phyloP scores from a whole-genome alignment of 2,113 vertebrate genomes.

The Sitta europaea region DNA sequence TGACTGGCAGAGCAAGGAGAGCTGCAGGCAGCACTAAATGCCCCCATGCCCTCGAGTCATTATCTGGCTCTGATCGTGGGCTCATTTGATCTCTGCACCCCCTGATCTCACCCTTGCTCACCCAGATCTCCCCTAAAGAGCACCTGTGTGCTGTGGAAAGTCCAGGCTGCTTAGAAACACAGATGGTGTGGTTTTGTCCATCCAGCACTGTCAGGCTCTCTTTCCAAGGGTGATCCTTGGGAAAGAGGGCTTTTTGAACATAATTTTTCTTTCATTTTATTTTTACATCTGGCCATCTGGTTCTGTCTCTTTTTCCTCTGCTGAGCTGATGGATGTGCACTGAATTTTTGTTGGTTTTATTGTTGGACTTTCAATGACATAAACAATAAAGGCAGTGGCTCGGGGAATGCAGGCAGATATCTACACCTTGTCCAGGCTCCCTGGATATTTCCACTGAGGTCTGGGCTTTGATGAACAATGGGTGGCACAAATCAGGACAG shows the following conservation, averaged over 20 bases:
- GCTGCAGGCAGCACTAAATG: not conserved
- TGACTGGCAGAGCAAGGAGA: not conserved
- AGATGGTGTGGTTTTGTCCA: not conserved
- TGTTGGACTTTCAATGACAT: not conserved
- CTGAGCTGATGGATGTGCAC: not conserved
- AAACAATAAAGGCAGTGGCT: not conserved
- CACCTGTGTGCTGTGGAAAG: not conserved
- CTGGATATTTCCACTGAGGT: not conserved
- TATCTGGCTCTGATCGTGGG: not conserved
- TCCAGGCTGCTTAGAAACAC: not conserved
- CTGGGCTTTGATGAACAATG: not conserved
- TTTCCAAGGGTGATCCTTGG: accelerated
- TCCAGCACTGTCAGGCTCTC: not conserved
- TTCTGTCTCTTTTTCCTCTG: not conserved
- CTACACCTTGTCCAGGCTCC: not conserved
- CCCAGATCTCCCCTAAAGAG: not conserved
- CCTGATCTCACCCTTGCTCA: not conserved
- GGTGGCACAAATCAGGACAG: not conserved
- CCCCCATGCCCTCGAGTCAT: not conserved
- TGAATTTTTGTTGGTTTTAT: not conserved
- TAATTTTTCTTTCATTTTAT: not conserved
- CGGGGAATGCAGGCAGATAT: not conserved
- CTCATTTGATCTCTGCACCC: slow-evolving; percentile 9
- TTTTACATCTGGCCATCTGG: not conserved
- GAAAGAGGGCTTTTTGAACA: not conserved